Evolutionary conservation across 2,113 vertebrate species (phyloP).

Genomic region (Eretmochelys imbricata): DNA sequence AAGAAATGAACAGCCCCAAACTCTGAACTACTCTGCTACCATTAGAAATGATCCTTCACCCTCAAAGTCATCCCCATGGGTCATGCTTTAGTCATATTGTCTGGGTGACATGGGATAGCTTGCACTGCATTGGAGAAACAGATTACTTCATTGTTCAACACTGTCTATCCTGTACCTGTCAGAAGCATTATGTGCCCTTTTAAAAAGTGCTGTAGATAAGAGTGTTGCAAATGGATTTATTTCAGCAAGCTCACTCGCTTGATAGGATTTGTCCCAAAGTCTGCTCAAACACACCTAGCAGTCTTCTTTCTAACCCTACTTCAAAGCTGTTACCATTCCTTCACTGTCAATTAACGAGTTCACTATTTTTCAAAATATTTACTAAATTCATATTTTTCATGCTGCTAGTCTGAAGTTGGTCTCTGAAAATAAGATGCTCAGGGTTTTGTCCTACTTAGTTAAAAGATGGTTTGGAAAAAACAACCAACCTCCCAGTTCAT

Average conservation of each 20-base stretch:
- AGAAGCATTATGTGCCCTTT: not conserved
- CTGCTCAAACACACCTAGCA: not conserved
- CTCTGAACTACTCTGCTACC: not conserved
- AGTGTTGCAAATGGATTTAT: not conserved
- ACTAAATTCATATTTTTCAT: not conserved
- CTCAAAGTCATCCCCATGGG: not conserved
- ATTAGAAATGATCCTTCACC: not conserved
- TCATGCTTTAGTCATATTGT: not conserved
- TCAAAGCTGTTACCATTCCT: not conserved
- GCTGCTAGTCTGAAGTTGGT: too few species aligned
- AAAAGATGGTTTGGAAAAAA: too few species aligned
- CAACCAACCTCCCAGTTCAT: too few species aligned
- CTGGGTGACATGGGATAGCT: not conserved
- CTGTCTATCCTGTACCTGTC: not conserved
- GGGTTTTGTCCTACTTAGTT: too few species aligned
- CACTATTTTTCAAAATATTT: not conserved
- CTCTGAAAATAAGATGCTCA: too few species aligned
- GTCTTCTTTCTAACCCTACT: not conserved
- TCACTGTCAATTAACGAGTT: not conserved
- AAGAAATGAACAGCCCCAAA: not conserved
- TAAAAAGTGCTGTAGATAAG: not conserved
- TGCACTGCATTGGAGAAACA: not conserved
- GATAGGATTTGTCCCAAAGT: not conserved
- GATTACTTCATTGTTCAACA: not conserved
- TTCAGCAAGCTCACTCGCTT: not conserved